These are phyloP conservation scores for Condylostylus longicornis DNA, from an alignment of 1,140 invertebrate species.

Conservation along the genomic window DNA sequence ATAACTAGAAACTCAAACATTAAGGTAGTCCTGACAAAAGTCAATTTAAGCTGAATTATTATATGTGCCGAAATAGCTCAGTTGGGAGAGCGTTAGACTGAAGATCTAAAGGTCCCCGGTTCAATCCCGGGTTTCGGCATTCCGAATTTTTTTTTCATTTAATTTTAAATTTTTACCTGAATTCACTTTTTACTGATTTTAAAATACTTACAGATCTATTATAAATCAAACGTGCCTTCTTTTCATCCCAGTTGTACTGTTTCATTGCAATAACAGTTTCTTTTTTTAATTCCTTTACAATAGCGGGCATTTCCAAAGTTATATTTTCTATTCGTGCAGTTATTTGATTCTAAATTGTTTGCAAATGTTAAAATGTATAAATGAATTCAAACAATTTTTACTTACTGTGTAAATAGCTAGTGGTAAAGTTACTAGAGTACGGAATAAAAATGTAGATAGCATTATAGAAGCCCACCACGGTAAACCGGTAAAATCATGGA, in stretches of 20 bases:
- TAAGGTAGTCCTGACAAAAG: too few relatives aligned
- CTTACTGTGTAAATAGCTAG: slow-evolving; percentile 48
- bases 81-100: slow-evolving; percentile 58
- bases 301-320: slow-evolving; percentile 50
- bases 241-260: slow-evolving; percentile 51
- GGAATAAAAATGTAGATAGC: slow-evolving; percentile 48
- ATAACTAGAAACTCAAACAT: too few relatives aligned
- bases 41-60: too few relatives aligned
- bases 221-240: slow-evolving; percentile 45
- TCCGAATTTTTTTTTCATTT: not conserved
- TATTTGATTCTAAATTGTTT: slow-evolving; percentile 46
- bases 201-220: slow-evolving; percentile 40
- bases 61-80: slow-evolving; percentile 46
- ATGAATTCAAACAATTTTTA: not conserved
- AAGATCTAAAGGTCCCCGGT: slow-evolving; percentile 57
- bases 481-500: slow-evolving; percentile 55
- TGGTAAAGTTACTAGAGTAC: slow-evolving; percentile 54
- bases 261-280: slow-evolving; percentile 52
- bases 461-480: slow-evolving; percentile 74
- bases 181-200: slow-evolving; percentile 12
- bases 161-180: not conserved
- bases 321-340: slow-evolving; percentile 58
- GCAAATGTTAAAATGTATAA: not conserved
- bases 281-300: slow-evolving; percentile 49
- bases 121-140: slow-evolving; percentile 52